Base-by-base conservation (phyloP, 2,888 invertebrate genomes). In the Nomada fucata region DNA sequence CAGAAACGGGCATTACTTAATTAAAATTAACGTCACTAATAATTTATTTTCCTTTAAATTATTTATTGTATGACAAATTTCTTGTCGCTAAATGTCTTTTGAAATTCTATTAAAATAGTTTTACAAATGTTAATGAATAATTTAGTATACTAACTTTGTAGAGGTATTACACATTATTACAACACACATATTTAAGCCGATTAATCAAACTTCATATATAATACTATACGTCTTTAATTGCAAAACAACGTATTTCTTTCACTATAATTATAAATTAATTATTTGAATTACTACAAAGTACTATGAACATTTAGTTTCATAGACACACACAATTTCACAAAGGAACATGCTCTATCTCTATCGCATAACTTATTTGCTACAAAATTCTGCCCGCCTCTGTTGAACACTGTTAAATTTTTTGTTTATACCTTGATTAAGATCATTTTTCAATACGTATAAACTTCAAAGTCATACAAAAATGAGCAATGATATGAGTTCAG, bases 381-480 rank as follows among this genome's bases (percentile, higher is more conserved):
- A 60, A 20, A 36, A 42, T 47, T 65, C 60, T 60, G 76, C 70
- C 73, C 68, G 65, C 74, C 65, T 76, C 60, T 76, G 69, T n/a
- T 59, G 55, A 64, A 70, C 42, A 42, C 50, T 65, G 64, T 26
- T 15, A 52, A 63, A 20, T 64, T 72, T 23, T 36, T 64, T 13
- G 36, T 18, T 15, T 47, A 50, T 60, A 65, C 23, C 11, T 73
- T 11, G 36, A 55, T 57, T 57, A 63, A 26, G 26, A 60, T 52
- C 42, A 36, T 26, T 83, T 64, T 63, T 70, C 84, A 79, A 85
- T 84, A 85, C 72, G 79, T 90, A 91, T 80, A 91, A 90, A 89
- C 88, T 78, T 86, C 71, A 67, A 86, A 85, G 88, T 64, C 59
- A 78, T 80, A 84, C 76, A 82, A 78, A 82, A 84, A 84, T 64